Evolutionary conservation across 2,888 invertebrate species (phyloP).

Genomic region (Leucophora obtusa): DNA sequence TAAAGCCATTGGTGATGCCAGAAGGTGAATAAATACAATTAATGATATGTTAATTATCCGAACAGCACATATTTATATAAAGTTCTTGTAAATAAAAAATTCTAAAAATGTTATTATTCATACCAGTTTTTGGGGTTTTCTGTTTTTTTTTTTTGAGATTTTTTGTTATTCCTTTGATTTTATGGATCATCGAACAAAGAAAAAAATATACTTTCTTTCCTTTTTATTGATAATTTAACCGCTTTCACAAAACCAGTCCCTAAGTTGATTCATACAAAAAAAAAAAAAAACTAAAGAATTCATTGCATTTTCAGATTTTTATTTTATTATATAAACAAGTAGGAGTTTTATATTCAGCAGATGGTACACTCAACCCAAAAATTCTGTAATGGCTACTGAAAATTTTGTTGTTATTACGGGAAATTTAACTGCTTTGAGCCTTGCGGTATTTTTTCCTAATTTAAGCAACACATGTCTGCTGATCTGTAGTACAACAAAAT

Average conservation of each 20-base stretch:
- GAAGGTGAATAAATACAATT: conserved; percentile 67
- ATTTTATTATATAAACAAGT: not conserved
- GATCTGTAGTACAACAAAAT: too few relatives aligned
- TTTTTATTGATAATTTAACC: conserved; percentile 4
- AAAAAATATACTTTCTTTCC: conserved; percentile 30
- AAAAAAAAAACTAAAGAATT: not conserved
- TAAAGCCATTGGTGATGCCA: conserved; percentile 76
- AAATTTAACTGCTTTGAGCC: too few relatives aligned
- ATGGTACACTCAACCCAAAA: too few relatives aligned
- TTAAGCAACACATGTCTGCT: too few relatives aligned
- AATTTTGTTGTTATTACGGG: too few relatives aligned
- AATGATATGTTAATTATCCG: conserved; percentile 19
- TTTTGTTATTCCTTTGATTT: conserved; percentile 13
- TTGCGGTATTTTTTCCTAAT: too few relatives aligned
- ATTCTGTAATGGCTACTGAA: too few relatives aligned
- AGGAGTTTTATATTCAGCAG: too few relatives aligned
- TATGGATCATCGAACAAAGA: not conserved
- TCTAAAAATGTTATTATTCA: too few relatives aligned
- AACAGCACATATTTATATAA: not conserved
- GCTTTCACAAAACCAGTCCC: conserved; percentile 43
- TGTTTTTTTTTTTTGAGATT: not conserved
- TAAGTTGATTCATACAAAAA: conserved; percentile 32
- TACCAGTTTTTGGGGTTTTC: not conserved
- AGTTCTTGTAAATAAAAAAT: not conserved
- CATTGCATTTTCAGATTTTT: not conserved